These are phyloP conservation scores for Sternarchorhynchus goeldii DNA, from an alignment of 2,797 vertebrate species.

Conservation along the genomic window DNA sequence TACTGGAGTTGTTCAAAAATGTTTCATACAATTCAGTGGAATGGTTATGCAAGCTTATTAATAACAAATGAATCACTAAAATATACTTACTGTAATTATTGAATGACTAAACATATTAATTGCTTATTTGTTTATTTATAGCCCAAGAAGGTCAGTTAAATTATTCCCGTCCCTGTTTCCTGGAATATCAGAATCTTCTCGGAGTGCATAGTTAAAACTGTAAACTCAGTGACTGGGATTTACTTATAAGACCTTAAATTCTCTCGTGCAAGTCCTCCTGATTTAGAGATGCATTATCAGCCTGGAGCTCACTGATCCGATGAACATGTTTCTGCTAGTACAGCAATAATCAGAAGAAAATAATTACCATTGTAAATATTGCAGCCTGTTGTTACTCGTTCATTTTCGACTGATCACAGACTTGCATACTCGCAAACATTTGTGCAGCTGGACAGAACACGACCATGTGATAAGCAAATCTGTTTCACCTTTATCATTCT, in stretches of 20 bases:
- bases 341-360: slow-evolving; percentile 44
- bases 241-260: slow-evolving; percentile 37
- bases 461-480: background rate
- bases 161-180: background rate
- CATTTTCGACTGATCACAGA: slow-evolving; percentile 4
- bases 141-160: background rate
- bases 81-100: no score
- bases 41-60: no score
- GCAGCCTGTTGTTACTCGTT: slow-evolving; percentile 25
- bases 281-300: slow-evolving; percentile 32
- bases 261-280: slow-evolving; percentile 18
- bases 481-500: background rate
- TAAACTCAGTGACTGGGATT: background rate
- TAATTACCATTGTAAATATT: slow-evolving; percentile 47
- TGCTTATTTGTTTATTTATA: no score
- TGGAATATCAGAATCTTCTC: background rate
- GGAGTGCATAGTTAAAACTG: slow-evolving; percentile 24
- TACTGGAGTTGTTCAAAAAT: background rate
- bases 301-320: slow-evolving; percentile 49
- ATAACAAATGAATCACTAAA: no score
- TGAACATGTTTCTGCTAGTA: slow-evolving; percentile 36
- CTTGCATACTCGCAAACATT: background rate
- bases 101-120: no score
- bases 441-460: slow-evolving; percentile 14
- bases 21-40: no score